Evolutionary conservation across 2,888 invertebrate genomes (phyloP).

Genomic region (Drosophila neoperkinsi): DNA sequence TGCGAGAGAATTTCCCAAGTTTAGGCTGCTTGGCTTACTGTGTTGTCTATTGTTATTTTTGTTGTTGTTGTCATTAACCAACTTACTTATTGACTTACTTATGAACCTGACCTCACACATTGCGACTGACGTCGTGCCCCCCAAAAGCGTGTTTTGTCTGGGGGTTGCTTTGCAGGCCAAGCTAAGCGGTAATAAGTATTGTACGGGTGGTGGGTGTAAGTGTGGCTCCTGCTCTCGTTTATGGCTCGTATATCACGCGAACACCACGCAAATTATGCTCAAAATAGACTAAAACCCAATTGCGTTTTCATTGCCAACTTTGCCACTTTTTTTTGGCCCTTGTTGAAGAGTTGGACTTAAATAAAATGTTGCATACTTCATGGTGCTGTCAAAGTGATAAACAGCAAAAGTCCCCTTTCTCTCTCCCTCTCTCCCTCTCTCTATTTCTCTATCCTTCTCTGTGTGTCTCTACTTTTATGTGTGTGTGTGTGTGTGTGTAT

Average conservation of each 20-base stretch:
- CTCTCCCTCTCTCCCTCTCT: not conserved
- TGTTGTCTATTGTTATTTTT: conserved; percentile 25
- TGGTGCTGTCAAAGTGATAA: conserved; percentile 62
- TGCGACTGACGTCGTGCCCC: conserved; percentile 46
- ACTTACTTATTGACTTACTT: conserved; percentile 79
- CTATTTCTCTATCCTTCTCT: not conserved
- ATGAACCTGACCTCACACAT: conserved; percentile 78
- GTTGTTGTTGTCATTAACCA: conserved; percentile 68
- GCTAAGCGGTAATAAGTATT: conserved; percentile 27
- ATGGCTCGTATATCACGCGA: conserved; percentile 65
- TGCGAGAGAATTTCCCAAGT: conserved; percentile 63
- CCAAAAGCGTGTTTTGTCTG: conserved; percentile 39
- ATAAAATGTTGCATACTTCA: conserved; percentile 72
- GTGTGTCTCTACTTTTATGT: not conserved
- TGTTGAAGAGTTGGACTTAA: conserved; percentile 52
- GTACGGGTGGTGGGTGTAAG: not conserved
- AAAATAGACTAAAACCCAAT: conserved; percentile 59
- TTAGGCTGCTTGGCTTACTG: conserved; percentile 8
- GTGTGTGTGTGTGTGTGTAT: conserved; percentile 14
- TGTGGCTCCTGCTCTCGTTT: conserved; percentile 35
- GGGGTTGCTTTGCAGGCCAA: conserved; percentile 19
- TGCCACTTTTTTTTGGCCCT: conserved; percentile 25
- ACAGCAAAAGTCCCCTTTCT: conserved; percentile 46
- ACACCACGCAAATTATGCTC: conserved; percentile 56
- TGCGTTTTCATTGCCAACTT: conserved; percentile 54